phyloP scores from a whole-genome alignment of 2,888 invertebrate species.

The Zaprionus lineosus region DNA sequence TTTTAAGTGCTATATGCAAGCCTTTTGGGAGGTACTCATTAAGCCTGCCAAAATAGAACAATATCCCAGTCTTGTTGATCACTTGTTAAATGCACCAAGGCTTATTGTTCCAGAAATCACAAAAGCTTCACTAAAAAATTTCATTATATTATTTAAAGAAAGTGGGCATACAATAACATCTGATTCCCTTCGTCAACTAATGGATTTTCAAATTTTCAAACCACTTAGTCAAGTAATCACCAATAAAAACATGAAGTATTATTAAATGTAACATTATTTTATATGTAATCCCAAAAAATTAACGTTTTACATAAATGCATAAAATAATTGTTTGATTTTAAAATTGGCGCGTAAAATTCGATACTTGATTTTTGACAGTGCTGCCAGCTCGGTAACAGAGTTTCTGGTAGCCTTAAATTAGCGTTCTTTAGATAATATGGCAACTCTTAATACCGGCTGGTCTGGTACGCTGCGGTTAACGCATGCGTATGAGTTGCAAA shows the following conservation, averaged over 20 bases:
- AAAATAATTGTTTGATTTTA: too few species aligned
- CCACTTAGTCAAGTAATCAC: too few species aligned
- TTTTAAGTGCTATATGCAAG: slow-evolving; percentile 34
- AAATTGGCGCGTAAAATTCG: not conserved
- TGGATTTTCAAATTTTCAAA: too few species aligned
- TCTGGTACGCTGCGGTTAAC: slow-evolving; percentile 36
- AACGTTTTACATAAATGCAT: too few species aligned
- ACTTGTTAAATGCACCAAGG: slow-evolving; percentile 19
- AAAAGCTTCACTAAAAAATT: slow-evolving; percentile 1
- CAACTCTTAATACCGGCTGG: slow-evolving; percentile 32
- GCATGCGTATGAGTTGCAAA: slow-evolving; percentile 47
- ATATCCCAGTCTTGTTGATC: slow-evolving; percentile 22
- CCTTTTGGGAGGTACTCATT: slow-evolving; percentile 12
- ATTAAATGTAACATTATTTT: too few species aligned
- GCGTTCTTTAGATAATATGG: slow-evolving; percentile 6
- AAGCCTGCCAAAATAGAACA: not conserved
- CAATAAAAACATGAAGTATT: too few species aligned
- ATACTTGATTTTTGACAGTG: not conserved
- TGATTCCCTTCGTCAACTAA: too few species aligned
- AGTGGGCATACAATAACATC: too few species aligned
- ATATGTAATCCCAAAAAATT: too few species aligned
- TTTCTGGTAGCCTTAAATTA: too few species aligned
- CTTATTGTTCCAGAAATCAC: not conserved
- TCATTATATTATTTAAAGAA: slow-evolving; percentile 2
- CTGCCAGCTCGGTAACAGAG: slow-evolving; percentile 1